phyloP scores from a whole-genome alignment of 2,113 vertebrate genomes.

The Chloropsis cyanopogon region DNA sequence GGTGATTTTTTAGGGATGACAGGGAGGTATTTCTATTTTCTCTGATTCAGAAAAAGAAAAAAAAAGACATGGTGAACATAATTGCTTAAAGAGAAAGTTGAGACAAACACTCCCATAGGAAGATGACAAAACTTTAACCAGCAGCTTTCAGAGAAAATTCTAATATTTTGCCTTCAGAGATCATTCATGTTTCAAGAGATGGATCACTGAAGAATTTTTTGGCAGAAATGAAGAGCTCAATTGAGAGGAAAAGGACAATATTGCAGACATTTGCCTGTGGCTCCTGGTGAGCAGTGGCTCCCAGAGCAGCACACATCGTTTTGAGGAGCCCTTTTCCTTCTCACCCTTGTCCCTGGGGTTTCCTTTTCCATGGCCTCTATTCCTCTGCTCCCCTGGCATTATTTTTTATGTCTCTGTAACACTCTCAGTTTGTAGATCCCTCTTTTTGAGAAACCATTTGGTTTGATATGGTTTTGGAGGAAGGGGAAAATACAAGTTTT shows the following conservation, averaged over 20 bases:
- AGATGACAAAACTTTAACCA: not conserved
- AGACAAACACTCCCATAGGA: not conserved
- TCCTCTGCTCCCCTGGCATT: not conserved
- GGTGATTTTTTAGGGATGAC: not conserved
- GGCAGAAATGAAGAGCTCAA: not conserved
- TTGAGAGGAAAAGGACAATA: not conserved
- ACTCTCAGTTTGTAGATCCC: not conserved
- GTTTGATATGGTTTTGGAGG: not conserved
- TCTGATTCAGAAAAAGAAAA: not conserved
- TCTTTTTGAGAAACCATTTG: not conserved
- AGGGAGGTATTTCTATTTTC: not conserved
- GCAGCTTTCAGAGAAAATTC: not conserved
- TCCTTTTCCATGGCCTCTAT: not conserved
- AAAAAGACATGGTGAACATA: not conserved
- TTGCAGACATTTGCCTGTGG: not conserved
- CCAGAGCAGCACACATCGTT: rapidly evolving
- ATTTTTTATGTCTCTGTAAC: not conserved
- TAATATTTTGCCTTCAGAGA: not conserved
- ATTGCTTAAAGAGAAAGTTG: not conserved
- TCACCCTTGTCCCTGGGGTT: not conserved
- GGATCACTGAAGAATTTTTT: not conserved
- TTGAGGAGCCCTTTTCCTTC: not conserved
- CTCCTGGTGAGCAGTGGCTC: not conserved
- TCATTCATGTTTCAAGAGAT: not conserved
- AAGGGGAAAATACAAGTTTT: not conserved